Base-by-base conservation (phyloP, 2,888 invertebrate species). In the Volucella inflata region DNA sequence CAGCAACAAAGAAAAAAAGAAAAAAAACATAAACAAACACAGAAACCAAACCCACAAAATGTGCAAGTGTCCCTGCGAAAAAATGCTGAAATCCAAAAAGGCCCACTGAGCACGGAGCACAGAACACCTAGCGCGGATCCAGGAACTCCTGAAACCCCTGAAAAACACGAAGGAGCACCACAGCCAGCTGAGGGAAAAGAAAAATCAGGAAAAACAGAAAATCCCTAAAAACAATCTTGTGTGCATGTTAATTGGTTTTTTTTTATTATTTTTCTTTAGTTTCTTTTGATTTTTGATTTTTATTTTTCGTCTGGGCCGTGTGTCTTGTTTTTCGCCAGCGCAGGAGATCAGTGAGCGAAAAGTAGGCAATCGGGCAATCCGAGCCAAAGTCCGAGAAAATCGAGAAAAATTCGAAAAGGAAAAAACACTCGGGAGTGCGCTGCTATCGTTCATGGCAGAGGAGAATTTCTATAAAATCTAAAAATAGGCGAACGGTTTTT, bases 171-270 rank as follows among this genome's bases (percentile, higher is more conserved):
- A 36, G 30, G 30, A 36, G 36, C 2, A 55, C 8, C 36, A 55
- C n/a, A 30, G 30, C 9, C 64, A 62, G 51, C 50, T 57, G 59
- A 57, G n/a, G 2, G 8, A 17, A 11, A 36, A 17, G n/a, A 60
- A 46, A 38, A 62, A 53, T 8, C 55, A 65, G 57, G 4, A 76
- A 84, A 59, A 62, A 71, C 12, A 50, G 48, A 55, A 74, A 78
- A 68, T 30, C 30, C 30, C 30, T 4, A 30, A 4, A 64, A 80
- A 71, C 80, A 85, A 62, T 81, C 50, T 57, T 81, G 85, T 81
- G 80, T 81, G 80, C 85, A 85, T 80, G 81, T 81, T 85, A 80
- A 81, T 81, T 85, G 81, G 55, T 80, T 75, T 71, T 70, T 57
- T 75, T 57, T 75, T 74, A n/a, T n/a, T 50, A 30, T 30, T 30